Evolutionary conservation across 2,888 invertebrate species (phyloP), one percentile per base, ranked within the genome.

Genomic region (Troglohyphantes excavatus): DNA sequence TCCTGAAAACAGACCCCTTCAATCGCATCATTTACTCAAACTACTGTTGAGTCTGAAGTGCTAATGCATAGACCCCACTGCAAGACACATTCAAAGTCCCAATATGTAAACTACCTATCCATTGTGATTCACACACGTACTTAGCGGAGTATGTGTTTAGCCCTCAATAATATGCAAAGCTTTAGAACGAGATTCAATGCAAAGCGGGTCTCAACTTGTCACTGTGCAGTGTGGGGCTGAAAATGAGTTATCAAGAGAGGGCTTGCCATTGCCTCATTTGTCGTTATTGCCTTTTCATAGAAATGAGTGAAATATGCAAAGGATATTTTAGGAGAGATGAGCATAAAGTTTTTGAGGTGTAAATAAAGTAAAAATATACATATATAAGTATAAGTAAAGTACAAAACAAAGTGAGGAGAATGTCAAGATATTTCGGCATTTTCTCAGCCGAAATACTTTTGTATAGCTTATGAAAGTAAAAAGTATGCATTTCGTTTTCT

Each of bases 161-260:
- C n/a, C 53, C n/a, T 53, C 53, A 53, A 39, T 53, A 5, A n/a
- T 53, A 53, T 53, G 53, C 53, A 53, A 53, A n/a, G 53, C 53
- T n/a, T 53, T 13, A 17, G 53, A 53, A n/a, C 53, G 53, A n/a
- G 53, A n/a, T 53, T 53, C 17, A 53, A 13, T 53, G n/a, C n/a
- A 53, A 53, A 53, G n/a, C 53, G 17, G 53, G 1, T 2, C 53
- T n/a, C 53, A 53, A 53, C 17, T n/a, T 53, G 53, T 53, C 53
- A 53, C 17, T 17, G 39, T n/a, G 5, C 53, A 53, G 53, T 53
- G 13, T 11, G n/a, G 17, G 9, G 33, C 33, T 33, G 33, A 33
- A 33, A 9, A n/a, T n/a, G 39, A 39, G 39, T 39, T 39, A 39
- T 39, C 7, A 2, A 39, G 43, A 23, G 23, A 39, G 21, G 23